Conservation (phyloP, 92 coral and sea anemone genomes). For the Porites lobata region DNA sequence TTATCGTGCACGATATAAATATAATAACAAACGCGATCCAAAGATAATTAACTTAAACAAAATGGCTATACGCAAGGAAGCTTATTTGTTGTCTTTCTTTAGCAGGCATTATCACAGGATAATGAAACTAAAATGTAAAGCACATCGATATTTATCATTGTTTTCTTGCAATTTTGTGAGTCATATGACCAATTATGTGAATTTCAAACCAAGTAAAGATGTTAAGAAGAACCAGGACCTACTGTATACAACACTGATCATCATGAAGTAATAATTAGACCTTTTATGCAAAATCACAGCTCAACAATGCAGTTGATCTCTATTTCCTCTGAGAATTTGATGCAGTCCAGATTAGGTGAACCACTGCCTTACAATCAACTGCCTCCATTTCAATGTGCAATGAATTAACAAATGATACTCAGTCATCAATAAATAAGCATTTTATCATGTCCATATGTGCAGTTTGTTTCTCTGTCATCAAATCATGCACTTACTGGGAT, state of each 20-base stretch:
- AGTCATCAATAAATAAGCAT: conserved; percentile 37
- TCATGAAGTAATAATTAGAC: conserved; percentile 50
- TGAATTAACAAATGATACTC: conserved; percentile 43
- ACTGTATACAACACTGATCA: conserved; percentile 49
- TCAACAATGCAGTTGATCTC: conserved; percentile 55
- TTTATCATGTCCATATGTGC: conserved; percentile 57
- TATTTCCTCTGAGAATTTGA: conserved; percentile 16
- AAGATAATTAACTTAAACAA: conserved; percentile 57
- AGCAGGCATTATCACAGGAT: conserved; percentile 61
- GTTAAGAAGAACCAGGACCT: conserved; percentile 62
- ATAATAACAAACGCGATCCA: conserved; percentile 66
- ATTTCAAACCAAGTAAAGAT: conserved; percentile 54
- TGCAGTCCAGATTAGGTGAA: conserved; percentile 54
- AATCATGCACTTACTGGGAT: conserved; percentile 69
- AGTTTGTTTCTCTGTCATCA: conserved; percentile 61
- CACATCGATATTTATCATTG: conserved; percentile 66
- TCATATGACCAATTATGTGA: conserved; percentile 57
- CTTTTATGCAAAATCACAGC: conserved; percentile 48
- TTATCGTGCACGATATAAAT: conserved; percentile 63
- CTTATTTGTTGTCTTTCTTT: conserved; percentile 44
- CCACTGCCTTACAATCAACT: conserved; percentile 55
- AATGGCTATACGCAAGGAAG: conserved; percentile 37
- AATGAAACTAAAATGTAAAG: conserved; percentile 62
- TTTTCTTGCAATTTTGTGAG: conserved; percentile 59
- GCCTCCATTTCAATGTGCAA: conserved; percentile 51